Evolutionary conservation across 2,113 vertebrate species (phyloP).

Genomic region (Catagonus wagneri): DNA sequence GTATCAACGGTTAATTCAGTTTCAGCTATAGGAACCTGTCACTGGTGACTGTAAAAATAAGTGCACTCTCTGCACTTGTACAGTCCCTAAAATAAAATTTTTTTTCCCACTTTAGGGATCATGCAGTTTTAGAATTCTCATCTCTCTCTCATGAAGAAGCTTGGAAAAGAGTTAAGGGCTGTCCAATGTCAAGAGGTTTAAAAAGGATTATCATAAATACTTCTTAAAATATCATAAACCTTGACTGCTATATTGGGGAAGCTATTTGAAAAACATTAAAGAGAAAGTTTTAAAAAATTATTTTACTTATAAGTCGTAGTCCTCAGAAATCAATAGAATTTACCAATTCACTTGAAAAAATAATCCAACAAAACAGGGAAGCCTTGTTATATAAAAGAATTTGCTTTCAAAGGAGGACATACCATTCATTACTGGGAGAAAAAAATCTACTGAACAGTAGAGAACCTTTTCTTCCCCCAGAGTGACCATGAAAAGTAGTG

Average conservation of each 20-base stretch:
- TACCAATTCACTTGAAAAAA: background rate
- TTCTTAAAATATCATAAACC: background rate
- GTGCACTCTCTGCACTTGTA: background rate
- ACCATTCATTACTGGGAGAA: background rate
- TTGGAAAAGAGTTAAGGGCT: background rate
- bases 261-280: conserved; percentile 8
- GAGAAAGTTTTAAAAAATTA: background rate
- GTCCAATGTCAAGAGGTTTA: background rate
- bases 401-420: conserved; percentile 8
- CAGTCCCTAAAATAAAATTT: background rate
- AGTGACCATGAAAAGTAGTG: conserved; percentile 13
- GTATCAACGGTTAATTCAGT: background rate
- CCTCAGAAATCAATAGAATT: background rate
- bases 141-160: background rate
- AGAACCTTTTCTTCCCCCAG: background rate
- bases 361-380: background rate
- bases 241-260: background rate
- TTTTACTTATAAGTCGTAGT: background rate
- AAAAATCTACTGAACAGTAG: background rate
- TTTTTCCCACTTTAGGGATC: background rate
- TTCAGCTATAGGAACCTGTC: background rate
- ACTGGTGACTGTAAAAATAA: background rate
- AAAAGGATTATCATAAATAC: conserved; percentile 36
- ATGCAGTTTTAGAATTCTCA: background rate
- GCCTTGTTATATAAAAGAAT: background rate